Evolutionary conservation across 2,888 invertebrate genomes (phyloP).

Genomic region (Pyrochroa serraticornis): DNA sequence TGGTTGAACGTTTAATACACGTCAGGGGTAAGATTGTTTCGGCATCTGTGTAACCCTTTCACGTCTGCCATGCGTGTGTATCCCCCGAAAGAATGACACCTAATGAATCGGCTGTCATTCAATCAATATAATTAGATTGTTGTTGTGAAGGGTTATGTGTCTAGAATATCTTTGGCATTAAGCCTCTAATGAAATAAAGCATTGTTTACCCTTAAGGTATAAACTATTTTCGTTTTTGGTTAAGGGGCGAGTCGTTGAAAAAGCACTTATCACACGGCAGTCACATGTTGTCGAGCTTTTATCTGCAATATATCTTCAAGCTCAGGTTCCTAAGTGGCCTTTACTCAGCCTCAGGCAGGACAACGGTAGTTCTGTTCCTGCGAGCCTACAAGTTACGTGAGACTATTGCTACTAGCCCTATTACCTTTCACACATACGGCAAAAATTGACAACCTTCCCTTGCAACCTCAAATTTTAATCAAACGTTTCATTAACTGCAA

Average conservation of each 20-base stretch:
- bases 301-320: conserved; percentile 33
- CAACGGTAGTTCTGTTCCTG: conserved; percentile 25
- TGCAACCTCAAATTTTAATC: conserved; percentile 21
- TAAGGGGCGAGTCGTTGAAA: conserved; percentile 6
- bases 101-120: conserved; percentile 61
- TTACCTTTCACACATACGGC: conserved; percentile 19
- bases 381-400: conserved; percentile 31
- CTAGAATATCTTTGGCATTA: conserved; percentile 54
- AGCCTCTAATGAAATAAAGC: conserved; percentile 54
- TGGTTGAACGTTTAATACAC: conserved; percentile 19
- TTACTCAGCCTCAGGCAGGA: conserved; percentile 31
- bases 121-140: conserved; percentile 61
- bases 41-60: conserved; percentile 46
- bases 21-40: conserved; percentile 23
- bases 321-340: conserved; percentile 33
- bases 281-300: conserved; percentile 32
- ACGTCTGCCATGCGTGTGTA: conserved; percentile 37
- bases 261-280: conserved; percentile 31
- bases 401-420: conserved; percentile 30
- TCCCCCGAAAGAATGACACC: conserved; percentile 55
- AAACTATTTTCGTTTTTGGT: conserved; percentile 3
- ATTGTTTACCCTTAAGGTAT: conserved; percentile 43
- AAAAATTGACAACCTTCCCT: conserved; percentile 17
- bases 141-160: conserved; percentile 56
- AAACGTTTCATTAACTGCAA: conserved; percentile 11